Percentiles rank a stretch among this genome's conserved stretches.
phyloP scores from a whole-genome alignment of 2,888 invertebrate genomes.

The Eudasyphora cyanicolor region DNA sequence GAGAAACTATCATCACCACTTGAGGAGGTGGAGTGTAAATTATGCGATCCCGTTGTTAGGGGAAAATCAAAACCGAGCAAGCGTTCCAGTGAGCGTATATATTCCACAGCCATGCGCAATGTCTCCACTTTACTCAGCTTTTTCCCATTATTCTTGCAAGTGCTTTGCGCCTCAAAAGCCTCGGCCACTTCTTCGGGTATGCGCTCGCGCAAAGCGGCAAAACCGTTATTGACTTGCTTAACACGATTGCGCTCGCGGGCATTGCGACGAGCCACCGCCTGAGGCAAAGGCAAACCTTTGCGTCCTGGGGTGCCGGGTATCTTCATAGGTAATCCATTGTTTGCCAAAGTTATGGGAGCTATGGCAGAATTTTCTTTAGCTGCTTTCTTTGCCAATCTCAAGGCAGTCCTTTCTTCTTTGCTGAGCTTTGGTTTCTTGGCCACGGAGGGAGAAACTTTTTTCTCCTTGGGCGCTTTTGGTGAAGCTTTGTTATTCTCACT shows the following conservation, averaged over 20 bases:
- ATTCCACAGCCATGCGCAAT: conserved; percentile 93
- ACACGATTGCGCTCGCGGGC: conserved; percentile 96
- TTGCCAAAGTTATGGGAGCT: background rate
- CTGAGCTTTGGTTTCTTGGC: conserved; percentile 65
- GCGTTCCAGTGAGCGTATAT: conserved; percentile 90
- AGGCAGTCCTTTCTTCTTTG: conserved; percentile 55
- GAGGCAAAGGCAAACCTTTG: conserved; percentile 84
- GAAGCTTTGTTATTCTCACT: conserved; percentile 58
- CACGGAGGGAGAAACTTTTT: conserved; percentile 58
- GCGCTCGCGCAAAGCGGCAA: conserved; percentile 91
- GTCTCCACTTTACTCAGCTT: conserved; percentile 95
- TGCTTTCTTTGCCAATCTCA: conserved; percentile 54
- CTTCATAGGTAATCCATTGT: conserved; percentile 36
- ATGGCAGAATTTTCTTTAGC: conserved; percentile 43
- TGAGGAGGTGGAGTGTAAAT: conserved; percentile 58
- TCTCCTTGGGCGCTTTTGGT: background rate
- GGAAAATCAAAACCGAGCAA: conserved; percentile 85
- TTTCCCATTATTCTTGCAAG: conserved; percentile 82
- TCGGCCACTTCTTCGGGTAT: conserved; percentile 91
- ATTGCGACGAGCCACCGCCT: conserved; percentile 93
- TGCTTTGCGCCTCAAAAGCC: conserved; percentile 84
- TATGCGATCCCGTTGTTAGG: conserved; percentile 51
- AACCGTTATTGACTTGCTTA: conserved; percentile 95
- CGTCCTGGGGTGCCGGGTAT: conserved; percentile 74
- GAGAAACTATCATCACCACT: conserved; percentile 77